Evolutionary conservation across 2,888 invertebrate genomes (phyloP).

Genomic region (Eremobia ochroleuca): DNA sequence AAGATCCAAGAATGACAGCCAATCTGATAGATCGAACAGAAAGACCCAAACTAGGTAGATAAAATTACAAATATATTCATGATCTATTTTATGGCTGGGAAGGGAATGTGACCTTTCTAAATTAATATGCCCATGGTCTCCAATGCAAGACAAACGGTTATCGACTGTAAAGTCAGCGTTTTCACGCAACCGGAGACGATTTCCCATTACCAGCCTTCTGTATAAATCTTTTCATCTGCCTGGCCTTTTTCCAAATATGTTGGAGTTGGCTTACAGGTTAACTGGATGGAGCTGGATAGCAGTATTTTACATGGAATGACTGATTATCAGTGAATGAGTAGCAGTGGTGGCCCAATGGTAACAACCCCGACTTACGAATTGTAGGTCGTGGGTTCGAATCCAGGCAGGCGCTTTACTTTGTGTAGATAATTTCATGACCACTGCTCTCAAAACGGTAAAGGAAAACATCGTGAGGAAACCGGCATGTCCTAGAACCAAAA

Average conservation of each 20-base stretch:
- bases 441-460: no score
- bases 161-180: background rate
- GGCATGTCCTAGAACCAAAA: no score
- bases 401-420: no score
- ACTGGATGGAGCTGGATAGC: background rate
- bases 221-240: background rate
- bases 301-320: background rate
- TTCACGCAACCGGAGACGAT: background rate
- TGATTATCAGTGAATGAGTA: no score
- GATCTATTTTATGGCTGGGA: background rate
- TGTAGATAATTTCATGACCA: no score
- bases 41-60: background rate
- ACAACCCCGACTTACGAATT: no score
- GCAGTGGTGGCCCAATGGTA: no score
- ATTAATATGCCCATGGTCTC: constrained; percentile 9
- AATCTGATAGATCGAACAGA: background rate
- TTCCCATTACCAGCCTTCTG: background rate
- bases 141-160: background rate
- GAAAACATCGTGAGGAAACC: no score
- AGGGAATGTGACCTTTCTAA: background rate
- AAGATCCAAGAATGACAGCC: no score
- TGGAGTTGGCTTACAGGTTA: background rate
- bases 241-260: background rate
- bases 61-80: constrained; percentile 7
- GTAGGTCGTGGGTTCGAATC: no score